Conservation (phyloP, 2,797 vertebrate genomes). For the Tragopan temminckii region DNA sequence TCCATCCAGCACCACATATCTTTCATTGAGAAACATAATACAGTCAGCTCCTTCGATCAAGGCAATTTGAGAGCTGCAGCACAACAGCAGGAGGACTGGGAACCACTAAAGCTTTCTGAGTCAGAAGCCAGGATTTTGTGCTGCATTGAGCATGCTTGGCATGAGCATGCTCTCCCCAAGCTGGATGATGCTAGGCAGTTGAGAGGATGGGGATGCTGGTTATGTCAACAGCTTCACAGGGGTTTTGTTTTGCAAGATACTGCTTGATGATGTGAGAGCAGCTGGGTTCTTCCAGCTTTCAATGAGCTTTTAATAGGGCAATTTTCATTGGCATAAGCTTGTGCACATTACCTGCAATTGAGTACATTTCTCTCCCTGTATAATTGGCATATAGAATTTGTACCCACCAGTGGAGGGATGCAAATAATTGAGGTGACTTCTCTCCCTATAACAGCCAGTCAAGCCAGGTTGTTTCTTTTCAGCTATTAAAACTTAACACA, state of each 20-base stretch:
- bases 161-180: not conserved
- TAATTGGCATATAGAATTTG: not conserved
- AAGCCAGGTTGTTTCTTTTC: not conserved
- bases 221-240: not conserved
- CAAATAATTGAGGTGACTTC: not conserved
- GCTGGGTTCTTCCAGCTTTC: slow-evolving; percentile 39
- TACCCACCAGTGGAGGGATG: not conserved
- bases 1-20: not conserved
- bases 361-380: not conserved
- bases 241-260: slow-evolving; percentile 27
- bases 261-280: slow-evolving; percentile 15
- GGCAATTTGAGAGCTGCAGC: not conserved
- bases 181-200: not conserved
- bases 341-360: slow-evolving; percentile 2
- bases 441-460: not conserved
- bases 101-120: not conserved
- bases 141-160: not conserved
- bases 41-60: not conserved
- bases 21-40: slow-evolving; percentile 5
- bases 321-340: not conserved
- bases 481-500: not conserved
- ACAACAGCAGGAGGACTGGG: not conserved
- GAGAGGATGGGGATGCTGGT: not conserved
- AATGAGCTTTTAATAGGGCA: not conserved
- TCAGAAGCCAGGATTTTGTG: not conserved